phyloP scores from a whole-genome alignment of 2,113 vertebrate genomes.

The Toxotes jaculatrix region DNA sequence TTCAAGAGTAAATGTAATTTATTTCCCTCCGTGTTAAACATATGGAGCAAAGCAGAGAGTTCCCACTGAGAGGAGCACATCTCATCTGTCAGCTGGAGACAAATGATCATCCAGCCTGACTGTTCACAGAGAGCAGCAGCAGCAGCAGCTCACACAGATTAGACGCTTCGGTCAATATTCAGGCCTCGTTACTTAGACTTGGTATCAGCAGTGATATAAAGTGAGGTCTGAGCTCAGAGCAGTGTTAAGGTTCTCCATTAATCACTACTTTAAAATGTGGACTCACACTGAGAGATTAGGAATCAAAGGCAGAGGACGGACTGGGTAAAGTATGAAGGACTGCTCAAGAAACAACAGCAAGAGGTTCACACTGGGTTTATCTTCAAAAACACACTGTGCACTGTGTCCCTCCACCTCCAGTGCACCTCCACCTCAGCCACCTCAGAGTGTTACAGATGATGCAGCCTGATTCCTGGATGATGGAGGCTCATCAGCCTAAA shows the following conservation, averaged over 20 bases:
- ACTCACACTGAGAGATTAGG: neutral
- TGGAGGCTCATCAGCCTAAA: neutral
- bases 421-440: no score
- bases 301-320: neutral
- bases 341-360: no score
- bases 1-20: neutral
- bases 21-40: neutral
- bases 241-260: neutral
- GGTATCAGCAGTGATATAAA: neutral
- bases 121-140: neutral
- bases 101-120: neutral
- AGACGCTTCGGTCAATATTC: neutral
- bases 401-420: no score
- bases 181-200: neutral
- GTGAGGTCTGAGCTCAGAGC: neutral
- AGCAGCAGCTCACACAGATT: neutral
- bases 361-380: neutral
- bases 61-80: neutral
- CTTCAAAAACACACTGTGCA: neutral
- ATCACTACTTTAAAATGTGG: neutral
- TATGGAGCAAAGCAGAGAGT: neutral
- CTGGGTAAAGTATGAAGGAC: neutral
- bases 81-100: neutral
- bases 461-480: neutral
- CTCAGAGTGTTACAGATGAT: no score